Conservation (phyloP, 2,888 invertebrate species). For the Trachelus troglodyta region DNA sequence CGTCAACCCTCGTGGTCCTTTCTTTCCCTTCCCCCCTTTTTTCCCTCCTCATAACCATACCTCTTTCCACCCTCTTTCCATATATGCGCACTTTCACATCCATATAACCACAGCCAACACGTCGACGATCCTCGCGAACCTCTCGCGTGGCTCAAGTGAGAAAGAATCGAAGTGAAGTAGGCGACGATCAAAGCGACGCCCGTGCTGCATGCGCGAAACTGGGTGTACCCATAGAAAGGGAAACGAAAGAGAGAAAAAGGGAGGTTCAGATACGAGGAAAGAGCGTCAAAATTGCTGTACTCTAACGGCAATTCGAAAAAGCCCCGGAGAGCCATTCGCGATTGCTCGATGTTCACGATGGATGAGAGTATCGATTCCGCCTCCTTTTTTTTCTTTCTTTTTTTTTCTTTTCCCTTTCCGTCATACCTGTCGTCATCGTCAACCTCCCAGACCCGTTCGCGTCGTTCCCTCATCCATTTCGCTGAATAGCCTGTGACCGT, state of each 20-base stretch:
- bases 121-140: not conserved
- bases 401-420: too few species aligned
- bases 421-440: too few species aligned
- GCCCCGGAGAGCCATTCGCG: too few species aligned
- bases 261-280: not conserved
- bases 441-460: too few species aligned
- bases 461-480: too few species aligned
- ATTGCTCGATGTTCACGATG: too few species aligned
- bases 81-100: constrained; percentile 23
- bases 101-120: constrained; percentile 42
- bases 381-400: too few species aligned
- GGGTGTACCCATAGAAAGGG: not conserved
- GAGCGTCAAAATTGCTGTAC: too few species aligned
- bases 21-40: constrained; percentile 9
- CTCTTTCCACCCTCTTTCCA: constrained; percentile 21
- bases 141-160: not conserved
- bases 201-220: not conserved
- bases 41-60: constrained; percentile 24
- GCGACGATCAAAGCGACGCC: not conserved
- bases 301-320: too few species aligned
- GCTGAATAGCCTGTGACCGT: not conserved
- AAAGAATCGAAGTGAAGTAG: not conserved
- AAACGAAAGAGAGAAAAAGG: not conserved
- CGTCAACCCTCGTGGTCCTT: constrained; percentile 4
- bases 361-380: too few species aligned